These are phyloP conservation scores for Uloborus diversus DNA, from an alignment of 1,140 invertebrate species.

Conservation along the genomic window DNA sequence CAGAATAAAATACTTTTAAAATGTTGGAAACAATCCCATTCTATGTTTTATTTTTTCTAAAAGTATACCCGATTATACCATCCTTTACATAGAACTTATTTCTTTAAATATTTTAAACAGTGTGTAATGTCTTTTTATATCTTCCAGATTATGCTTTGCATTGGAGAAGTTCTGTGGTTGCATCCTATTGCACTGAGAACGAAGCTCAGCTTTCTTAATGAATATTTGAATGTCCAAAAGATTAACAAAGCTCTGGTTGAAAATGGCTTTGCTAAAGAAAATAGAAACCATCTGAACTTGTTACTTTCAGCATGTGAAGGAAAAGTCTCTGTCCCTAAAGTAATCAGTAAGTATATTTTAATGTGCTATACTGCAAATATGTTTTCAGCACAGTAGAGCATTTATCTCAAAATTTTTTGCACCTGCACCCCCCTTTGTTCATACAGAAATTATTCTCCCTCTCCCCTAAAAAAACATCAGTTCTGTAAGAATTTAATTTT, in stretches of 20 bases:
- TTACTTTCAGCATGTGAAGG: slow-evolving; percentile 13
- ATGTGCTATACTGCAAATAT: not conserved
- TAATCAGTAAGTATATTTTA: not conserved
- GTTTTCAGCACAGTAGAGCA: not conserved
- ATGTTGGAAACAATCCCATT: too few relatives aligned
- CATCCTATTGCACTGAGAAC: slow-evolving; percentile 15
- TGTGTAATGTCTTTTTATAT: not conserved
- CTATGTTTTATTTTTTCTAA: too few relatives aligned
- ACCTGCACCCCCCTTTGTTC: too few relatives aligned
- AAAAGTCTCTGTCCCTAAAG: slow-evolving; percentile 12
- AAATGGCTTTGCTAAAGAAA: slow-evolving; percentile 11
- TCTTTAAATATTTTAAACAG: too few relatives aligned
- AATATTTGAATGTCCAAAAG: slow-evolving; percentile 13
- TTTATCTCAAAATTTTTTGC: too few relatives aligned
- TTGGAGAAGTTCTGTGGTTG: slow-evolving; percentile 39
- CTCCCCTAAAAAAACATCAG: too few relatives aligned
- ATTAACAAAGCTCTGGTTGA: slow-evolving; percentile 3
- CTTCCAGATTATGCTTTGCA: slow-evolving; percentile 40
- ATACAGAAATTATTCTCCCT: too few relatives aligned
- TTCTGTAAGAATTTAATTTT: too few relatives aligned
- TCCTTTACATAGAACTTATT: too few relatives aligned
- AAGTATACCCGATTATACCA: too few relatives aligned
- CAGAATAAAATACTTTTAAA: too few relatives aligned
- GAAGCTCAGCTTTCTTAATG: not conserved
- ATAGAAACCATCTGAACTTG: slow-evolving; percentile 4